These are phyloP conservation scores for Sycophila texana DNA, from an alignment of 2,888 invertebrate species.

Conservation along the genomic window DNA sequence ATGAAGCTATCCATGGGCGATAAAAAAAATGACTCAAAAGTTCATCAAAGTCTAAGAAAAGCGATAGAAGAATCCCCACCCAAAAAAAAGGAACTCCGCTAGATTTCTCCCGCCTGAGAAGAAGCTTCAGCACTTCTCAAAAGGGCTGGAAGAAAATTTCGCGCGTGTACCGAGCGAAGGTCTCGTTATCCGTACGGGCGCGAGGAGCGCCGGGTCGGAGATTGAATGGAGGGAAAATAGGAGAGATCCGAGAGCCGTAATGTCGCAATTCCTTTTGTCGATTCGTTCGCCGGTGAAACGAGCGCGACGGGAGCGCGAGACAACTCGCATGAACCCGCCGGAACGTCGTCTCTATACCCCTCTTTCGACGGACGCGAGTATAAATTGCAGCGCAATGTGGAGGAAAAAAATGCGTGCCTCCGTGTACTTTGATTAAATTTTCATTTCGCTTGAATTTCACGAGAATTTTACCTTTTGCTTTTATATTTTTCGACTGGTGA, in stretches of 20 bases:
- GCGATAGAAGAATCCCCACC: neutral
- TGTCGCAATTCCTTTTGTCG: conserved; percentile 39
- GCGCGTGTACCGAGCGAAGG: neutral
- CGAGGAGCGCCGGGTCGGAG: neutral
- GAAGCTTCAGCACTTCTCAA: neutral
- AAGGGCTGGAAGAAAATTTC: neutral
- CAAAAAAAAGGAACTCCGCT: neutral
- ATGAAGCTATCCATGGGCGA: no score
- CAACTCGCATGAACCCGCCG: neutral
- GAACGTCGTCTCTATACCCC: neutral
- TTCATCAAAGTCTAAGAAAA: neutral
- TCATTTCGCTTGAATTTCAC: no score
- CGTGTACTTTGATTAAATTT: neutral
- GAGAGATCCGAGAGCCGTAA: conserved; percentile 23
- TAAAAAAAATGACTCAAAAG: no score
- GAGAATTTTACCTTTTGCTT: no score
- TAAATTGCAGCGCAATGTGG: conserved; percentile 32
- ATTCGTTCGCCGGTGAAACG: conserved; percentile 8
- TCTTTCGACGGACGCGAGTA: neutral
- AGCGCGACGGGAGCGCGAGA: neutral
- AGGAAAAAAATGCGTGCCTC: neutral
- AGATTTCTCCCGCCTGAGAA: no score
- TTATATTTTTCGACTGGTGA: no score
- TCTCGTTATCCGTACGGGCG: conserved; percentile 18
- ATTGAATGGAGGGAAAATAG: conserved; percentile 28